Percentiles rank a stretch among this genome's conserved stretches.
Conservation (phyloP, 2,888 invertebrate species). For the Protula sp. region DNA sequence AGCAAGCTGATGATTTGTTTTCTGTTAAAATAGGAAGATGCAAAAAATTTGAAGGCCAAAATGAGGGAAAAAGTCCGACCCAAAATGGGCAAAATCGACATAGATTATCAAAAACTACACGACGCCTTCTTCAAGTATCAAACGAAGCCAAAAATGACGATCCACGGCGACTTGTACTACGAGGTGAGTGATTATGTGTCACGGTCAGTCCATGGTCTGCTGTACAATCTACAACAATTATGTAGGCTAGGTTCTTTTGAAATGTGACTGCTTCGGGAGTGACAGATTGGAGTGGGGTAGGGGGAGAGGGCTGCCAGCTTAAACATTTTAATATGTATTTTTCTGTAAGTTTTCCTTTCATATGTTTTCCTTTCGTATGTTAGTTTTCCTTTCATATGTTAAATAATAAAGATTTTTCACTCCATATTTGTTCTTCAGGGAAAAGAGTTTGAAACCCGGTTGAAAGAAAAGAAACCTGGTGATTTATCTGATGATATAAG, state of each 20-base stretch:
- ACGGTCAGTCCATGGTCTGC: too few relatives aligned
- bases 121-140: slow-evolving; percentile 99
- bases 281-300: too few relatives aligned
- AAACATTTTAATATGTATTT: too few relatives aligned
- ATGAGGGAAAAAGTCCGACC: slow-evolving; percentile 95
- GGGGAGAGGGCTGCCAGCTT: too few relatives aligned
- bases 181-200: slow-evolving; percentile 64
- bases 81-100: slow-evolving; percentile 98
- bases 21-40: slow-evolving; percentile 45
- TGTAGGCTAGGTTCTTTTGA: too few relatives aligned
- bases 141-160: slow-evolving; percentile 97
- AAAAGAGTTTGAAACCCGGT: slow-evolving; percentile 94
- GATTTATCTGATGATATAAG: slow-evolving; percentile 92
- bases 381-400: too few relatives aligned
- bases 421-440: slow-evolving; percentile 59
- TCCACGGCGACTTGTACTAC: slow-evolving; percentile 97
- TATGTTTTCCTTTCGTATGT: too few relatives aligned
- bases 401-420: too few relatives aligned
- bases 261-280: too few relatives aligned
- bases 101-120: slow-evolving; percentile 98
- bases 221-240: too few relatives aligned
- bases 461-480: slow-evolving; percentile 98
- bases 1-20: too few relatives aligned
- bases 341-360: too few relatives aligned
- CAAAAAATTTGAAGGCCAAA: slow-evolving; percentile 71